Evolutionary conservation across 2,888 invertebrate species (phyloP).

Genomic region (Eupeodes latifasciatus): DNA sequence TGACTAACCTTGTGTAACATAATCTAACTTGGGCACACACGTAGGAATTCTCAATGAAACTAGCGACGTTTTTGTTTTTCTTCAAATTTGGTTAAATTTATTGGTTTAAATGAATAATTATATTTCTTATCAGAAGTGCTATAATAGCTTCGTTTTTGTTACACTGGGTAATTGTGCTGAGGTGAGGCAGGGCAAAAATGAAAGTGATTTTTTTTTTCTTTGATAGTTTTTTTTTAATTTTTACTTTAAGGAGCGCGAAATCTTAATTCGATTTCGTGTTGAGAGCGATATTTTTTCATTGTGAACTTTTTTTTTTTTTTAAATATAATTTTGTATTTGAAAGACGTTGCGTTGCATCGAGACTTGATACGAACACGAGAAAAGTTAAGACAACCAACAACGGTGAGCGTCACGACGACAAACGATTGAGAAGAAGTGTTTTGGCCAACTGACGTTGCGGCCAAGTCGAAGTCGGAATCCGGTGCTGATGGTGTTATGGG

Average conservation of each 20-base stretch:
- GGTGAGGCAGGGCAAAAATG: constrained; percentile 52
- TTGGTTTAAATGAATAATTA: constrained; percentile 31
- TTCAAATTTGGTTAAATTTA: constrained; percentile 65
- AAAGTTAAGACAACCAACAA: background rate
- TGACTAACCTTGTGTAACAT: constrained; percentile 69
- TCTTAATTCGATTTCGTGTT: constrained; percentile 52
- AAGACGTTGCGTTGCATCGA: background rate
- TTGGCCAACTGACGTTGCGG: constrained; percentile 71
- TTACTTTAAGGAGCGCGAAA: constrained; percentile 53
- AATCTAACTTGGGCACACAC: constrained; percentile 55
- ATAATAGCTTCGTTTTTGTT: constrained; percentile 26
- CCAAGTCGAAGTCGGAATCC: constrained; percentile 57
- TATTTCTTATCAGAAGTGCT: constrained; percentile 37
- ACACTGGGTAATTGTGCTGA: background rate
- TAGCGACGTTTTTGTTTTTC: constrained; percentile 38
- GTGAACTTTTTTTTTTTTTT: background rate
- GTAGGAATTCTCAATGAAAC: constrained; percentile 64
- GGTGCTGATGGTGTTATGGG: constrained; percentile 60
- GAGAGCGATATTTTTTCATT: constrained; percentile 38
- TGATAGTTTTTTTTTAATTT: background rate
- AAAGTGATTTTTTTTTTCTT: constrained; percentile 55
- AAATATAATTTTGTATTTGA: constrained; percentile 3
- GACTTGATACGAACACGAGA: constrained; percentile 6
- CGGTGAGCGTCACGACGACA: constrained; percentile 49
- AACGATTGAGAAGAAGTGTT: constrained; percentile 66